Evolutionary conservation across 2,888 invertebrate species (phyloP).

Genomic region (Lasius platythorax): DNA sequence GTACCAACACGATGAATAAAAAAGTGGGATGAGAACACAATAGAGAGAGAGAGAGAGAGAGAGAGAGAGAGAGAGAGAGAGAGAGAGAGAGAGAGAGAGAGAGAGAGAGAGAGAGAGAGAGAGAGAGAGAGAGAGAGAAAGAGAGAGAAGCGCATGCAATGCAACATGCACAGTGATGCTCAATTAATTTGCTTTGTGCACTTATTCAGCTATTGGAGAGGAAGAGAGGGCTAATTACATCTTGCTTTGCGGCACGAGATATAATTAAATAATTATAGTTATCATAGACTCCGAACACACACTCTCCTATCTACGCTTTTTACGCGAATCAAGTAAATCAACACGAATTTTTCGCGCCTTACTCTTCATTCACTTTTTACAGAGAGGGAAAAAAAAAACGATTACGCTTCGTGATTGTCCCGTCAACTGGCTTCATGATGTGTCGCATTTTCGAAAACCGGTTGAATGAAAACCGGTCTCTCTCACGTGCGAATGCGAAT

Average conservation of each 20-base stretch:
- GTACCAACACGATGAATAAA: conserved; percentile 30
- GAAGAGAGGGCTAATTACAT: neutral
- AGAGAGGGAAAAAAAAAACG: neutral
- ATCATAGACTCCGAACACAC: neutral
- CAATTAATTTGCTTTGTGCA: conserved; percentile 33
- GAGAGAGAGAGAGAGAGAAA: neutral
- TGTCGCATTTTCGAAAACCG: conserved; percentile 37
- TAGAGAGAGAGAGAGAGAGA: neutral
- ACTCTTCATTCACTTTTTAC: conserved; percentile 39
- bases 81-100: too few species aligned
- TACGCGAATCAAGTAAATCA: neutral
- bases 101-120: too few species aligned
- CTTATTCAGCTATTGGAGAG: neutral
- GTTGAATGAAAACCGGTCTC: conserved; percentile 30
- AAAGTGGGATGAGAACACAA: conserved; percentile 21
- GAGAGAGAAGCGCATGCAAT: conserved; percentile 15
- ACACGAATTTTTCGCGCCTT: neutral
- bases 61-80: too few species aligned
- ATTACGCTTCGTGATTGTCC: conserved; percentile 23
- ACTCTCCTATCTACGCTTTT: neutral
- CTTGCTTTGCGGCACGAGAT: neutral
- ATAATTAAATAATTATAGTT: conserved; percentile 10
- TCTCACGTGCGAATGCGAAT: neutral
- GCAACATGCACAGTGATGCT: neutral
- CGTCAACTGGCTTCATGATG: conserved; percentile 26